Evolutionary conservation across 2,113 vertebrate species (phyloP).

Genomic region (Ophiodon elongatus): DNA sequence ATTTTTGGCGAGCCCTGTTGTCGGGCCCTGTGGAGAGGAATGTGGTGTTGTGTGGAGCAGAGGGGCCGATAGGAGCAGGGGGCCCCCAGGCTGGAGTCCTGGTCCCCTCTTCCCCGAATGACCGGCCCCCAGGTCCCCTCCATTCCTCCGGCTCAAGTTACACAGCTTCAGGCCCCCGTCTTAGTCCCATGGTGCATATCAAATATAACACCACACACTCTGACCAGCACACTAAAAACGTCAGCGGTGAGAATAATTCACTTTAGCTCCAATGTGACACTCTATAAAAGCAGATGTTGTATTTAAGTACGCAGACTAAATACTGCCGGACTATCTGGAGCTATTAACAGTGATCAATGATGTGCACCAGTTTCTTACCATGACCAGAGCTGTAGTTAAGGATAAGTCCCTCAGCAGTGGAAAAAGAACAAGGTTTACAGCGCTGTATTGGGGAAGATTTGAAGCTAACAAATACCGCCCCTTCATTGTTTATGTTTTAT

Average conservation of each 20-base stretch:
- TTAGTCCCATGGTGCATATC: slow-evolving; percentile 75
- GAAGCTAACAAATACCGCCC: slow-evolving; percentile 61
- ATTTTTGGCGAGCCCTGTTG: slow-evolving; percentile 70
- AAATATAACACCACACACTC: slow-evolving; percentile 65
- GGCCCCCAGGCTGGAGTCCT: slow-evolving; percentile 51
- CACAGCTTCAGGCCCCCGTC: slow-evolving; percentile 68
- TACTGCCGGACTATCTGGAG: neutral
- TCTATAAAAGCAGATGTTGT: slow-evolving; percentile 42
- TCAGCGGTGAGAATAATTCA: slow-evolving; percentile 59
- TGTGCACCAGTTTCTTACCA: slow-evolving; percentile 18
- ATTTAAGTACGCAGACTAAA: slow-evolving; percentile 9
- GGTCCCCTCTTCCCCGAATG: slow-evolving; percentile 61
- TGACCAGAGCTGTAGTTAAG: slow-evolving; percentile 2
- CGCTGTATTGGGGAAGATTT: slow-evolving; percentile 42
- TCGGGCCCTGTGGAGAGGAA: slow-evolving; percentile 71
- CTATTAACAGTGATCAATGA: slow-evolving; percentile 26
- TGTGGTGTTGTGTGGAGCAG: slow-evolving; percentile 73
- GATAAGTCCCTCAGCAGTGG: slow-evolving; percentile 47
- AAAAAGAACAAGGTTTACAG: slow-evolving; percentile 66
- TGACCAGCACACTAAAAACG: slow-evolving; percentile 43
- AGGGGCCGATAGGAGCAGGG: slow-evolving; percentile 60
- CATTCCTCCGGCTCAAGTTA: slow-evolving; percentile 78
- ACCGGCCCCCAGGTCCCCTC: slow-evolving; percentile 66
- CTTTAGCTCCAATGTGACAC: slow-evolving; percentile 39
- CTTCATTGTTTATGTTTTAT: slow-evolving; percentile 61